These are phyloP conservation scores for Acronicta alni DNA, from an alignment of 2,888 invertebrate species.

Conservation along the genomic window DNA sequence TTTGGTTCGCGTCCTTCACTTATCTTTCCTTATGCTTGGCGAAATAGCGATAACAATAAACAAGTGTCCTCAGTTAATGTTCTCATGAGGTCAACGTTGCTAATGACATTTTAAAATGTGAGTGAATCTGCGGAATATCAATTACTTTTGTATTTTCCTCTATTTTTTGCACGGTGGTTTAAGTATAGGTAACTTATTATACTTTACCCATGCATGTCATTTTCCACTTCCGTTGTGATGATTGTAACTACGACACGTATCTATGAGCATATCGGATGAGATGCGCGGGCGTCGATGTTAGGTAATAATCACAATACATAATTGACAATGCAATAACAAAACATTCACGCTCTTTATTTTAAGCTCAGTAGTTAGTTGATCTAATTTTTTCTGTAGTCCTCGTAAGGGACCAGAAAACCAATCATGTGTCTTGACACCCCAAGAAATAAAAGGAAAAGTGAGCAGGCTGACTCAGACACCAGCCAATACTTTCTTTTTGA, in stretches of 20 bases:
- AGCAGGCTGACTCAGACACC: too few species aligned
- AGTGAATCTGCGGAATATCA: slow-evolving; percentile 6
- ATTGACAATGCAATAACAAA: too few species aligned
- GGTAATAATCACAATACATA: too few species aligned
- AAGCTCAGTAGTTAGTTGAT: too few species aligned
- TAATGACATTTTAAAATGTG: not conserved
- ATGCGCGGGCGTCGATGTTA: not conserved
- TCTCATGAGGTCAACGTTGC: slow-evolving; percentile 4
- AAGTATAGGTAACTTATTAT: slow-evolving; percentile 3
- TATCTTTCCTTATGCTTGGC: not conserved
- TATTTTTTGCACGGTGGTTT: slow-evolving; percentile 1
- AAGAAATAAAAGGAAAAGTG: too few species aligned
- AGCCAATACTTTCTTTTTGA: too few species aligned
- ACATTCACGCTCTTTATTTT: too few species aligned
- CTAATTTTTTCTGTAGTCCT: too few species aligned
- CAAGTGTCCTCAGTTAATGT: not conserved
- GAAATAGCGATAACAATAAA: not conserved
- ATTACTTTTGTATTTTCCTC: not conserved
- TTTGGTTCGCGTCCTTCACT: too few species aligned
- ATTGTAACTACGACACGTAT: not conserved
- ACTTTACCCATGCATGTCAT: slow-evolving; percentile 4
- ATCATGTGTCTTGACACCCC: too few species aligned
- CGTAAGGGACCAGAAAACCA: too few species aligned
- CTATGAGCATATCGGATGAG: not conserved
- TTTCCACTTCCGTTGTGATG: not conserved